These are phyloP conservation scores for Phataginus tricuspis DNA, from an alignment of 2,797 vertebrate species.

Conservation along the genomic window DNA sequence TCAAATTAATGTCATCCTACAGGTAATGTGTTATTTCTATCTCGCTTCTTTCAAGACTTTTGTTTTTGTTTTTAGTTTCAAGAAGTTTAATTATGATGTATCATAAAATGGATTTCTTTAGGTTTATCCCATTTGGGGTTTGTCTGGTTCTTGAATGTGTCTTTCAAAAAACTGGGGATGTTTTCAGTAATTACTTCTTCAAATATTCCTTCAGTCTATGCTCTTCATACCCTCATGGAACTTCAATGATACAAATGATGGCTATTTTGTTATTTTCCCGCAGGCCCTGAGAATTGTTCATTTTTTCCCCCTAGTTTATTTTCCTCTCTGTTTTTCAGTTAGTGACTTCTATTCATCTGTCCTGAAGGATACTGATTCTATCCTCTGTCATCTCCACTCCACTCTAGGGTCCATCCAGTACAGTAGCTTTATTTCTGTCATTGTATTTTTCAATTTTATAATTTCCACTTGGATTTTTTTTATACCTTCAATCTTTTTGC, in stretches of 20 bases:
- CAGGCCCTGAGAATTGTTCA: not conserved
- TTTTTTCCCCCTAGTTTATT: not conserved
- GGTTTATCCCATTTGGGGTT: not conserved
- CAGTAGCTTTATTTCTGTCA: not conserved
- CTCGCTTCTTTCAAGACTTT: not conserved
- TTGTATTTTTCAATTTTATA: not conserved
- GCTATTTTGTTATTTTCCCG: not conserved
- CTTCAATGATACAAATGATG: not conserved
- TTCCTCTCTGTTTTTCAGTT: not conserved
- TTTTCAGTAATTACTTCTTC: not conserved
- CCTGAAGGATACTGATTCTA: not conserved
- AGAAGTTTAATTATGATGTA: not conserved
- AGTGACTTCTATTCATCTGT: not conserved
- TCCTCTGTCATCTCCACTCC: not conserved
- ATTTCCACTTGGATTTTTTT: not conserved
- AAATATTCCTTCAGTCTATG: not conserved
- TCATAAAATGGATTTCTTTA: not conserved
- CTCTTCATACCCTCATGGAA: not conserved
- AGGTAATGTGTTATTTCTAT: not conserved
- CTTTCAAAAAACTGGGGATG: not conserved
- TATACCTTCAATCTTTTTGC: not conserved
- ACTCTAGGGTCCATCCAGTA: not conserved
- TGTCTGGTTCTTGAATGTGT: not conserved
- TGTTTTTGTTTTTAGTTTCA: not conserved
- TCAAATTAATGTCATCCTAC: not conserved